Percentiles rank a stretch among this genome's conserved stretches.
phyloP scores from a whole-genome alignment of 2,113 vertebrate genomes.

The Vimba vimba region DNA sequence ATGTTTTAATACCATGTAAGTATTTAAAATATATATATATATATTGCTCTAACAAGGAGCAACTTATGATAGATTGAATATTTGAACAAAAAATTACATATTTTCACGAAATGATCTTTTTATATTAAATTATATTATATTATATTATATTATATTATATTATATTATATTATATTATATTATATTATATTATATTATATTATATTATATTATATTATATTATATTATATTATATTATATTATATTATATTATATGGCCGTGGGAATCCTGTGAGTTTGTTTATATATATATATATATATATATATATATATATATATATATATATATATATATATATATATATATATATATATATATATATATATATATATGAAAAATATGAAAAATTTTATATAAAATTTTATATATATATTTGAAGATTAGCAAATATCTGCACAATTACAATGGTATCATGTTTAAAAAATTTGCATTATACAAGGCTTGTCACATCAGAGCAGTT shows the following conservation, averaged over 20 bases:
- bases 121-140: background rate
- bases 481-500: slow-evolving; percentile 43
- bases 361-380: too few relatives aligned
- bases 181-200: too few relatives aligned
- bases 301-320: background rate
- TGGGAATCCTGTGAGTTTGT: background rate
- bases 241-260: too few relatives aligned
- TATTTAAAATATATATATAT: background rate
- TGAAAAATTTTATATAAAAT: too few relatives aligned
- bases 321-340: background rate
- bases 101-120: too few relatives aligned
- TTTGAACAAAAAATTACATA: too few relatives aligned
- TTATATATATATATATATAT: background rate
- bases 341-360: background rate
- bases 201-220: too few relatives aligned
- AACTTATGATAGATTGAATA: background rate
- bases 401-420: background rate
- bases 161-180: too few relatives aligned
- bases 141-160: background rate
- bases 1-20: background rate
- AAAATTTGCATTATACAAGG: slow-evolving; percentile 19
- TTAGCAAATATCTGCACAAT: background rate
- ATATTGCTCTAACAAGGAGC: background rate
- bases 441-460: slow-evolving; percentile 34
- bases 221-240: too few relatives aligned